These are phyloP conservation scores for Halcyon leucocephala DNA, from an alignment of 2,797 vertebrate genomes.

Conservation along the genomic window DNA sequence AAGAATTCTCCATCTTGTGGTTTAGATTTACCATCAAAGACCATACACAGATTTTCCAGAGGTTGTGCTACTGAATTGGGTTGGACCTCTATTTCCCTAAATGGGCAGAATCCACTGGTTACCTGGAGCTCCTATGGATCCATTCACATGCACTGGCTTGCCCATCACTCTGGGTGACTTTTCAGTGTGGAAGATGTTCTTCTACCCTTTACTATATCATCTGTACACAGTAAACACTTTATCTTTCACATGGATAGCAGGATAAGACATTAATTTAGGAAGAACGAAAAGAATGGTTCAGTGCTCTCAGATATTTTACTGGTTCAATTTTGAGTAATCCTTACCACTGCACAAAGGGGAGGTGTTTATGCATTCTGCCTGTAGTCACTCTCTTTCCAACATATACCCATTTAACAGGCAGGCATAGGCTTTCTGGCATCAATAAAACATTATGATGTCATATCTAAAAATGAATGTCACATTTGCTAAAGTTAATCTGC, in stretches of 20 bases:
- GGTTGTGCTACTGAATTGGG: neutral
- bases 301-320: neutral
- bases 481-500: constrained; percentile 53
- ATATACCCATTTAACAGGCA: neutral
- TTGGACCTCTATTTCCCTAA: neutral
- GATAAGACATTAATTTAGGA: neutral
- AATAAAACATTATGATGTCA: neutral
- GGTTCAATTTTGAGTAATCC: neutral
- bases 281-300: neutral
- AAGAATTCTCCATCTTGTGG: neutral
- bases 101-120: neutral
- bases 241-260: neutral
- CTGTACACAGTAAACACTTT: neutral
- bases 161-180: neutral
- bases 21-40: neutral
- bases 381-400: neutral
- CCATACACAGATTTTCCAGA: neutral
- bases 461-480: neutral
- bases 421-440: neutral
- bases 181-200: neutral
- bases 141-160: neutral
- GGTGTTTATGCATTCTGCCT: neutral
- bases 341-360: neutral
- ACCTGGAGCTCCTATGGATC: neutral
- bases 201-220: neutral